Evolutionary conservation across 1,140 invertebrate genomes (phyloP).

Genomic region (Zaprionus davidi): DNA sequence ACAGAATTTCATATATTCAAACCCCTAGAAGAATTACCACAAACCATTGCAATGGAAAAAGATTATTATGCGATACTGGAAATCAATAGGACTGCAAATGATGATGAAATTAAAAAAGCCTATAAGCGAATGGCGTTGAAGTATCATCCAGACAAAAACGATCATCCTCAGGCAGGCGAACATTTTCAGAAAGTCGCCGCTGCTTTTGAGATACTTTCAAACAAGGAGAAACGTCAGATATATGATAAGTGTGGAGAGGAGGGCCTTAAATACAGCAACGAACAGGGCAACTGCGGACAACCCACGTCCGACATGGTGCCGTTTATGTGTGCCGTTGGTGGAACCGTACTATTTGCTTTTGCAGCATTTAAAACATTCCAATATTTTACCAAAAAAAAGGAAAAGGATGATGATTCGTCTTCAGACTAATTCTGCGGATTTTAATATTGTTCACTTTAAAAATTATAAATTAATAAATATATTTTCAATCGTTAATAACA

Average conservation of each 20-base stretch:
- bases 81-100: slow-evolving; percentile 45
- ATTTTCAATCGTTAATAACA: not conserved
- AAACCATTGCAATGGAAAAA: slow-evolving; percentile 48
- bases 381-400: slow-evolving; percentile 61
- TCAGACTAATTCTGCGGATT: not conserved
- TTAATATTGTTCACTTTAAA: not conserved
- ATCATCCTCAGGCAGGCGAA: slow-evolving; percentile 62
- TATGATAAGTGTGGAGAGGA: slow-evolving; percentile 62
- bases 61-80: slow-evolving; percentile 63
- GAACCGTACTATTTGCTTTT: slow-evolving; percentile 65
- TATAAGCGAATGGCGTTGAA: slow-evolving; percentile 64
- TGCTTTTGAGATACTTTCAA: slow-evolving; percentile 60
- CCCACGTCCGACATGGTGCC: slow-evolving; percentile 61
- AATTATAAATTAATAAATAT: not conserved
- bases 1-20: not conserved
- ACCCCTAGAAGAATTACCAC: not conserved
- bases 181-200: slow-evolving; percentile 57
- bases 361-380: slow-evolving; percentile 67
- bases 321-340: slow-evolving; percentile 65
- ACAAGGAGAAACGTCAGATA: slow-evolving; percentile 63
- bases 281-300: slow-evolving; percentile 34
- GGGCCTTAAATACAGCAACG: slow-evolving; percentile 36
- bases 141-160: slow-evolving; percentile 69
- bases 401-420: slow-evolving; percentile 38
- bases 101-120: slow-evolving; percentile 54